Percentiles rank a stretch among this genome's conserved stretches.
Evolutionary conservation across 92 coral and sea anemone genomes (phyloP).

Genomic region (Palythoa grandis): DNA sequence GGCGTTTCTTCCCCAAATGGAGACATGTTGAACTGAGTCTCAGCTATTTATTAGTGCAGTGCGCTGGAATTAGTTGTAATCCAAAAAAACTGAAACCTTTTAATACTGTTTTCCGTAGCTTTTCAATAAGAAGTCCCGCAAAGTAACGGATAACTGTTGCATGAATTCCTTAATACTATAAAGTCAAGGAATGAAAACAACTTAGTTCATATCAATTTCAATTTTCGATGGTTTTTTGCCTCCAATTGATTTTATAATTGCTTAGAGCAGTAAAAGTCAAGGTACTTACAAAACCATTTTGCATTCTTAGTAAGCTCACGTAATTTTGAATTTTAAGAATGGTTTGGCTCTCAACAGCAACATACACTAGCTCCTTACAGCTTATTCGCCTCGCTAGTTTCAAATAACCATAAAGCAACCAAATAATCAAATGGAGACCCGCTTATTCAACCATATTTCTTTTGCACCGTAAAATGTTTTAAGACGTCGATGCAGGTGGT

Average conservation of each 20-base stretch:
- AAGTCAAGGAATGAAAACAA: not conserved
- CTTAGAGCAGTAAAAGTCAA: not conserved
- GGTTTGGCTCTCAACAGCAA: not conserved
- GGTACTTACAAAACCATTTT: not conserved
- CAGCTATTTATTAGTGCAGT: not conserved
- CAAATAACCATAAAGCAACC: not conserved
- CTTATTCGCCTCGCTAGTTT: not conserved
- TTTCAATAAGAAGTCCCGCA: not conserved
- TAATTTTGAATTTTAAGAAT: not conserved
- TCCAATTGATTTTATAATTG: not conserved
- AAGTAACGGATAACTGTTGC: not conserved
- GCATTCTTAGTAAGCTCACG: not conserved
- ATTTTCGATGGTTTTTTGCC: not conserved
- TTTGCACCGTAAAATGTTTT: not conserved
- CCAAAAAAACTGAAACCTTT: not conserved
- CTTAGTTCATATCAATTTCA: not conserved
- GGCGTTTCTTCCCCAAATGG: constrained; percentile 11
- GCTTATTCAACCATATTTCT: not conserved
- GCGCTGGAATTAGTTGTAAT: not conserved
- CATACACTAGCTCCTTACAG: not conserved
- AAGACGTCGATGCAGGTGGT: not conserved
- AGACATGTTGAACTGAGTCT: not conserved
- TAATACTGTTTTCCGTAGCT: not conserved
- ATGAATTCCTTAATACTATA: not conserved
- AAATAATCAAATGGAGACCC: not conserved